Evolutionary conservation across 2,113 vertebrate species (phyloP).

Genomic region (Cyanoderma ruficeps): DNA sequence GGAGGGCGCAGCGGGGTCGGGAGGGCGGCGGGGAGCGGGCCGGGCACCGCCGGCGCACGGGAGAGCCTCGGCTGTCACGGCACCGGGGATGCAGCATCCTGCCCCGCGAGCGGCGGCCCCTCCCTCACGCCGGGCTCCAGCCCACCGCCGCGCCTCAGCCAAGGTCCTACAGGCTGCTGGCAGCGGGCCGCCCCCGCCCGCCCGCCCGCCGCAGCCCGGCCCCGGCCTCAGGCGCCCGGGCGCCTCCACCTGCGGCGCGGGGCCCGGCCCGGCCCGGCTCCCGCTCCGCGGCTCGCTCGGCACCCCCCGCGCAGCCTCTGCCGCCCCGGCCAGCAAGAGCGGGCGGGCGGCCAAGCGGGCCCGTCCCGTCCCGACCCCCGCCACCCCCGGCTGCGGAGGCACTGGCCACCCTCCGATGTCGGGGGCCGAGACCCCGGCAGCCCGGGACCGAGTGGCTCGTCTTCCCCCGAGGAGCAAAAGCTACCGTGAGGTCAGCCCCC

Average conservation of each 20-base stretch:
- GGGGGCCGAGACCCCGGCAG: background rate
- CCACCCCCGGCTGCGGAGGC: background rate
- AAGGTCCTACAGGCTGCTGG: slow-evolving; percentile 22
- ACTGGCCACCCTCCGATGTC: background rate
- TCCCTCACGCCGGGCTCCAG: slow-evolving; percentile 35
- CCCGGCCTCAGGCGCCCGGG: too few species aligned
- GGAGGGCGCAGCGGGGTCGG: background rate
- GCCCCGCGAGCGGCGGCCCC: background rate
- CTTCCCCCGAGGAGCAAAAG: slow-evolving; percentile 30
- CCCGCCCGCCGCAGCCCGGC: background rate
- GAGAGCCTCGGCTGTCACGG: background rate
- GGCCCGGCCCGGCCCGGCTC: too few species aligned
- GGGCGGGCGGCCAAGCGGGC: background rate
- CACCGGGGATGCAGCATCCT: slow-evolving; percentile 25
- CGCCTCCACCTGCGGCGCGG: too few species aligned
- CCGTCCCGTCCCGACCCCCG: background rate
- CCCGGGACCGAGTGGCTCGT: background rate
- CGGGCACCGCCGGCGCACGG: background rate
- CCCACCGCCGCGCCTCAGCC: slow-evolving; percentile 28
- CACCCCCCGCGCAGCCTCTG: background rate
- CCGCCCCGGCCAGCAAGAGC: background rate
- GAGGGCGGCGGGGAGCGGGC: background rate
- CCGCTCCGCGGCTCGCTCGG: too few species aligned
- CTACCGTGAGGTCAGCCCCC: slow-evolving; percentile 37
- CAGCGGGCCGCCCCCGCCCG: background rate